Base-by-base conservation (phyloP, 2,888 invertebrate genomes). In the Volucella bombylans region DNA sequence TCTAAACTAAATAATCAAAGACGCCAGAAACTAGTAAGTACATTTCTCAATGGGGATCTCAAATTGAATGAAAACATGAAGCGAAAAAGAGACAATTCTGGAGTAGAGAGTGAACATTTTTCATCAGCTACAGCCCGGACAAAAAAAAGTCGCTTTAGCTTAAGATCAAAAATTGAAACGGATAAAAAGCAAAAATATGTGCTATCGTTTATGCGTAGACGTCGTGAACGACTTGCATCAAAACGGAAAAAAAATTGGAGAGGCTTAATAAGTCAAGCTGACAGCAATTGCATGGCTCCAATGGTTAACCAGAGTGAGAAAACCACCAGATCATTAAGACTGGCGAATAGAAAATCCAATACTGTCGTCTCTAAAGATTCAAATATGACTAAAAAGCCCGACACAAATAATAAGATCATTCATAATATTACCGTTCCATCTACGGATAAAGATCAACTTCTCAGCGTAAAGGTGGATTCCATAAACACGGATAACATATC, bases 61-160 rank as follows among this genome's bases (percentile, higher is more conserved):
- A 74, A 67, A 39, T 55, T 31, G 4, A 15, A 45, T 1, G 11
- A 47, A 0, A 59, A 18, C 12, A 39, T 82, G 14, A 85, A 81
- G 49, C 57, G 86, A 14, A 65, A 85, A 74, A 59, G 77, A 64
- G 23, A 71, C 64, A 62, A 47, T 68, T 55, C 85, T 85, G 81
- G 86, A 87, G 23, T 89, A 89, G 73, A 73, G 4, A 47, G 55
- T 10, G 80, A 79, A 15, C 59, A 55, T 8, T 50, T 55, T 4
- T 8, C 67, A 1, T 50, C 76, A 6, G 54, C 47, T 11, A 49
- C 41, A 45, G 65, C 67, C 9, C 71, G 73, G 86, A 80, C 18
- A 86, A 89, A 81, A 87, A 87, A 55, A 88, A 90, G 65, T 49
- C 82, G 82, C 8, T 18, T 82, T 38, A 82, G 69, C 15, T 52